Percentiles rank a stretch among this genome's conserved stretches.
phyloP scores from a whole-genome alignment of 2,113 vertebrate genomes.

The Toxostoma redivivum region DNA sequence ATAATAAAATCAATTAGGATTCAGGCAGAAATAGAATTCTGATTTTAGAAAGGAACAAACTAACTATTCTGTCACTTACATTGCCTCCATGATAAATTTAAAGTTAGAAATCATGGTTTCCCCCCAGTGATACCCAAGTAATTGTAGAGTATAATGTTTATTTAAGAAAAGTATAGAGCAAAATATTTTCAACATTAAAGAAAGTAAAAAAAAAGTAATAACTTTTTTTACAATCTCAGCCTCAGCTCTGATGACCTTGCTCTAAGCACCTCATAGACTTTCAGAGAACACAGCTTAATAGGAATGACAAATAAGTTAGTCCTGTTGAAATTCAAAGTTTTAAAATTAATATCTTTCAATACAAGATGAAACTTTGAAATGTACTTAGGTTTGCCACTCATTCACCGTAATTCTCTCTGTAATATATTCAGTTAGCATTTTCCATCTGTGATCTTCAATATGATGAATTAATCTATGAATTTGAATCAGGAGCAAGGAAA shows the following conservation, averaged over 20 bases:
- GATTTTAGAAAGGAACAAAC: not conserved
- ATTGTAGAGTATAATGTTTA: not conserved
- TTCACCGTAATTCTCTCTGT: not conserved
- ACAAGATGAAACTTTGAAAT: not conserved
- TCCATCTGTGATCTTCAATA: not conserved
- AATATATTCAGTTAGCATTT: not conserved
- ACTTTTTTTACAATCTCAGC: not conserved
- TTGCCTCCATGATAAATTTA: not conserved
- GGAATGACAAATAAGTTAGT: not conserved
- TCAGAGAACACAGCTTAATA: not conserved
- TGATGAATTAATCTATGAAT: not conserved
- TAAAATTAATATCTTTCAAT: not conserved
- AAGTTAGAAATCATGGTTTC: not conserved
- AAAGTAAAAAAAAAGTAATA: not conserved
- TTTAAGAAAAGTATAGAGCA: not conserved
- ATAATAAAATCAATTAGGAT: not conserved
- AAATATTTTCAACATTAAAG: not conserved
- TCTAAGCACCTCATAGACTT: not conserved
- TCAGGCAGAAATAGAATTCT: not conserved
- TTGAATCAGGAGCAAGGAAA: not conserved
- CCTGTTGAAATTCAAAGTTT: not conserved
- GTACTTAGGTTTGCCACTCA: not conserved
- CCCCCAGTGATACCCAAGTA: not conserved
- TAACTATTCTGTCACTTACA: not conserved
- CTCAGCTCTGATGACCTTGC: not conserved